Evolutionary conservation across 2,797 vertebrate genomes (phyloP), one percentile per base, ranked within the genome.

Genomic region (Artibeus jamaicensis): DNA sequence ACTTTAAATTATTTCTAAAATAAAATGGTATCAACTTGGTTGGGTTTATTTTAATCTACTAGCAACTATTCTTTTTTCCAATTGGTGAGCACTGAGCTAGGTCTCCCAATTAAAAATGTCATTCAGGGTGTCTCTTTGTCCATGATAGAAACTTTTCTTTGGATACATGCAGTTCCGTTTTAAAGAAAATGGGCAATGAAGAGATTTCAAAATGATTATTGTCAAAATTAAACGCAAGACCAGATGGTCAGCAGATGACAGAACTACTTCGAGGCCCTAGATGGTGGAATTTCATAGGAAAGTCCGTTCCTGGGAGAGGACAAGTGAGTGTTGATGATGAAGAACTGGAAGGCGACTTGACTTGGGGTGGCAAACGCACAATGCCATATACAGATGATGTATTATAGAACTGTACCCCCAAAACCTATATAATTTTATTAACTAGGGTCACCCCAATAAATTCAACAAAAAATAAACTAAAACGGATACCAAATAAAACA

Each of bases 1-100:
- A 46, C 42, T 94, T 79, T 5, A 89, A 84, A n/a, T 22, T 16
- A 59, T 86, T 86, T 86, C 46, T 67, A 44, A 90, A 90, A 76
- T 65, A 46, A 79, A 92, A 62, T 3, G 19, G 81, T 29, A 37
- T 5, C 37, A 32, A 68, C 26, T 46, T 76, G 4, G 2, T 44
- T 42, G 10, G 29, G 3, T 34, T 90, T 82, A n/a, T 29, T 29
- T 85, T 71, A 91, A 19, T 5, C 16, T 32, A 48, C 34, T n/a
- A 15, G 65, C n/a, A 9, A 11, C 62, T 48, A 24, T 68, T 9
- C 67, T 32, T 78, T 78, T 39, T 37, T 48, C 0, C 44, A 2
- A 71, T 29, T 57, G 22, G 3, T 44, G 5, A 73, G 29, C 55
- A 26, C 50, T 62, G 34, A 62, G n/a, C 19, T 24, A 62, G 57